Percentiles rank a stretch among this genome's conserved stretches.
These are phyloP conservation scores for Lepus americanus DNA, from an alignment of 2,113 vertebrate genomes.

Conservation along the genomic window DNA sequence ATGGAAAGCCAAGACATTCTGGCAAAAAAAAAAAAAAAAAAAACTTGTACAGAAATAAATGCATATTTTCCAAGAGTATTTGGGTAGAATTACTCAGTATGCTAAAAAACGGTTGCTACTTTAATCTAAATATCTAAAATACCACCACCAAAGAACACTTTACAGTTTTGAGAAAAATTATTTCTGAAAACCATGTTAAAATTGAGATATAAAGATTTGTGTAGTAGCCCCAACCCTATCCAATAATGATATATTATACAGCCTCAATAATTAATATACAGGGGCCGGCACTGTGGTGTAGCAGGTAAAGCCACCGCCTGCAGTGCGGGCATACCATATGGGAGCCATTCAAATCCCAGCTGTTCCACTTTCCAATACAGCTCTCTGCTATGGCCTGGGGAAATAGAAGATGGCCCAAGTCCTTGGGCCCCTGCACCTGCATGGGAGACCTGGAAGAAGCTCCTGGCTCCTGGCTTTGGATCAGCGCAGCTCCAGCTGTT, in stretches of 20 bases:
- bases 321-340: too few relatives aligned
- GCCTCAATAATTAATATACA: neutral
- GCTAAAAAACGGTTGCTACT: neutral
- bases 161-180: neutral
- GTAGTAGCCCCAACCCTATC: neutral
- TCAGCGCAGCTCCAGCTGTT: too few relatives aligned
- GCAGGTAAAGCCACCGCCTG: too few relatives aligned
- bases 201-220: neutral
- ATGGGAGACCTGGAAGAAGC: too few relatives aligned
- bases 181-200: constrained; percentile 30
- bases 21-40: neutral
- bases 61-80: neutral
- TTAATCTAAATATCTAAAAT: neutral
- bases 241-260: neutral
- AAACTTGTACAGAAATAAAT: neutral
- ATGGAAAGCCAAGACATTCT: too few relatives aligned
- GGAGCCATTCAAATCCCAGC: too few relatives aligned
- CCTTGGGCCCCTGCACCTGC: too few relatives aligned
- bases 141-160: neutral
- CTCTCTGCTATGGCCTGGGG: too few relatives aligned
- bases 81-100: neutral
- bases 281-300: too few relatives aligned
- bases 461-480: too few relatives aligned
- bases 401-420: too few relatives aligned
- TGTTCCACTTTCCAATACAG: too few relatives aligned